Evolutionary conservation across 2,797 vertebrate species (phyloP).

Genomic region (Enteromius viviparus): DNA sequence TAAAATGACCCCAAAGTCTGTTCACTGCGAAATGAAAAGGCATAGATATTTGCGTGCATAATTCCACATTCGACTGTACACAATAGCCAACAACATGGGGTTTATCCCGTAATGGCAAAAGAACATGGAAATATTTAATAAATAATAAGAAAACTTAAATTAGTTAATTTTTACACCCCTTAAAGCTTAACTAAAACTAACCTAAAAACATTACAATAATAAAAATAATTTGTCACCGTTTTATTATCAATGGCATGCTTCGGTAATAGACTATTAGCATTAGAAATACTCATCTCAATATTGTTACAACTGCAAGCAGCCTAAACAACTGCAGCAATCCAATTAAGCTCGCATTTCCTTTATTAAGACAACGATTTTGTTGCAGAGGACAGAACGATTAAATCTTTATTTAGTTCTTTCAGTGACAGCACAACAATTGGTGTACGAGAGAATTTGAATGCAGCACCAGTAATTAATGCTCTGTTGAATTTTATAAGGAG

Average conservation of each 20-base stretch:
- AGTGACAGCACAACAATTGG: background rate
- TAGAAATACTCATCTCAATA: constrained; percentile 18
- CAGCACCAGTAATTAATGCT: constrained; percentile 18
- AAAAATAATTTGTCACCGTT: background rate
- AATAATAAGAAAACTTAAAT: background rate
- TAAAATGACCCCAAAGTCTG: background rate
- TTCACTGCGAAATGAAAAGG: background rate
- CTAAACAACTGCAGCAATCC: background rate
- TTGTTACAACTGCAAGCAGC: constrained; percentile 1
- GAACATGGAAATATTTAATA: background rate
- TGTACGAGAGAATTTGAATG: background rate
- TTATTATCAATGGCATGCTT: background rate
- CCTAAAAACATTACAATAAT: background rate
- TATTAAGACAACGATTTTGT: background rate
- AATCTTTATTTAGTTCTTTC: background rate
- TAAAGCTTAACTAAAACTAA: background rate
- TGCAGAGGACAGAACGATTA: constrained; percentile 3
- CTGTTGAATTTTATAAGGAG: constrained; percentile 41
- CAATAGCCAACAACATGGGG: background rate
- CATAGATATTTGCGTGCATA: background rate
- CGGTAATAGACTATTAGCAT: background rate
- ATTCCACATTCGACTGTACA: background rate
- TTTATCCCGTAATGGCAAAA: background rate
- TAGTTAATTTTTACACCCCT: background rate
- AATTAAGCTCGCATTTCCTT: constrained; percentile 19